Evolutionary conservation across 2,888 invertebrate species (phyloP).

Genomic region (Synergus umbraculus): DNA sequence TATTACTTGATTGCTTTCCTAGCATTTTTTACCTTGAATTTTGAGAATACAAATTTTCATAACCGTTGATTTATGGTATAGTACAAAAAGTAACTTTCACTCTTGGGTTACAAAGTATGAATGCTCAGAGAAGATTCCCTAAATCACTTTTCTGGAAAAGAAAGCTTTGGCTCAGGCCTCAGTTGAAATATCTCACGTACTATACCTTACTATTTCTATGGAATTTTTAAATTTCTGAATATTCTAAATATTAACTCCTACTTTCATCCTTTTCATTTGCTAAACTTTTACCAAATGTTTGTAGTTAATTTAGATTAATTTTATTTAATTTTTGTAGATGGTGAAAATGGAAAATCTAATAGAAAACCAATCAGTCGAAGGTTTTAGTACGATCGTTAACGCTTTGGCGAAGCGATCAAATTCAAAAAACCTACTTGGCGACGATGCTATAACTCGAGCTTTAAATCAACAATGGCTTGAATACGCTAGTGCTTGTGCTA

Average conservation of each 20-base stretch:
- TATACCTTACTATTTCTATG: not conserved
- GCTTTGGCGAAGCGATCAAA: constrained; percentile 65
- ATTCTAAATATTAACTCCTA: not conserved
- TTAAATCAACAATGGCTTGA: constrained; percentile 82
- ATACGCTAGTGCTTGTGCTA: constrained; percentile 80
- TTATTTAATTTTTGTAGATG: constrained; percentile 54
- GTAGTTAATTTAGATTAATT: not conserved
- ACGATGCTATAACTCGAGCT: constrained; percentile 66
- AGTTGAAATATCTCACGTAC: not conserved
- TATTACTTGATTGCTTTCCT: not conserved
- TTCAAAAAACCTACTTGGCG: constrained; percentile 63
- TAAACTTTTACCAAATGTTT: not conserved
- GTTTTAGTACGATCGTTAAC: constrained; percentile 71
- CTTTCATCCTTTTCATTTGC: not conserved
- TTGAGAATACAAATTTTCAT: not conserved
- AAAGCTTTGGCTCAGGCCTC: not conserved
- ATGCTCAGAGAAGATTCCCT: not conserved
- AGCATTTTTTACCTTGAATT: not conserved
- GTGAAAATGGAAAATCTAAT: constrained; percentile 59
- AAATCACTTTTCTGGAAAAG: not conserved
- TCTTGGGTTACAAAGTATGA: not conserved
- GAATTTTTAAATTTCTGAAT: not conserved
- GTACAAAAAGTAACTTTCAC: not conserved
- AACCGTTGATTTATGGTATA: not conserved
- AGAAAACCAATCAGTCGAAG: constrained; percentile 63